phyloP scores from a whole-genome alignment of 2,113 vertebrate genomes.

The Cyprinodon brontotheroides region DNA sequence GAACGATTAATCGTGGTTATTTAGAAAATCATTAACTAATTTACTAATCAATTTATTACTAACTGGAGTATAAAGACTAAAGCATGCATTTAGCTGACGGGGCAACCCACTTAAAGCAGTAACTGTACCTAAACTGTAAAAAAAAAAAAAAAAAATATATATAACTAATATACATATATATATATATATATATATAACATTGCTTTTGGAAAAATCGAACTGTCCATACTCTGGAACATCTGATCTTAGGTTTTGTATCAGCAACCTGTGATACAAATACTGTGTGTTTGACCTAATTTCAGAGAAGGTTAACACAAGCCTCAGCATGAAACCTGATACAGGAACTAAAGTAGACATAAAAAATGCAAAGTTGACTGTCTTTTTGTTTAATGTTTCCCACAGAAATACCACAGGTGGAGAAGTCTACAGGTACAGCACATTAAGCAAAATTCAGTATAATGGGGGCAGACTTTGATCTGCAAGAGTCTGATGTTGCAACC shows the following conservation, averaged over 20 bases:
- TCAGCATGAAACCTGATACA: constrained; percentile 1
- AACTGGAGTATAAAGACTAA: too few relatives aligned
- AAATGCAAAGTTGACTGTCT: background rate
- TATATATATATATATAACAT: too few relatives aligned
- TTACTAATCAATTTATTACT: too few relatives aligned
- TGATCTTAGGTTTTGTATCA: background rate
- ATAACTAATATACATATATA: too few relatives aligned
- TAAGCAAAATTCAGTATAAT: background rate
- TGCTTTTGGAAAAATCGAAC: too few relatives aligned
- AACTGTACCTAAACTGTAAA: too few relatives aligned
- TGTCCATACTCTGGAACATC: background rate
- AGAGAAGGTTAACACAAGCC: background rate
- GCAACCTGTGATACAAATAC: background rate
- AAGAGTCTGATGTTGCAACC: background rate
- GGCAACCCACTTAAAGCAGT: too few relatives aligned
- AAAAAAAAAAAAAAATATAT: too few relatives aligned
- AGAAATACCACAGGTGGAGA: background rate
- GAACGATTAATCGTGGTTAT: too few relatives aligned
- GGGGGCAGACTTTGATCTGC: background rate
- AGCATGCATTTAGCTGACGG: too few relatives aligned
- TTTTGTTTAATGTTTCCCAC: background rate
- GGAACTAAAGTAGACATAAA: background rate
- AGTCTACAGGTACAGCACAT: background rate
- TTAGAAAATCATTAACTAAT: too few relatives aligned
- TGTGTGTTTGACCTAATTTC: constrained; percentile 24